A percentile compares a stretch with the other conserved stretches of the same genome.
These are phyloP conservation scores for Erebia epiphron DNA, from an alignment of 2,888 invertebrate species.

Conservation along the genomic window DNA sequence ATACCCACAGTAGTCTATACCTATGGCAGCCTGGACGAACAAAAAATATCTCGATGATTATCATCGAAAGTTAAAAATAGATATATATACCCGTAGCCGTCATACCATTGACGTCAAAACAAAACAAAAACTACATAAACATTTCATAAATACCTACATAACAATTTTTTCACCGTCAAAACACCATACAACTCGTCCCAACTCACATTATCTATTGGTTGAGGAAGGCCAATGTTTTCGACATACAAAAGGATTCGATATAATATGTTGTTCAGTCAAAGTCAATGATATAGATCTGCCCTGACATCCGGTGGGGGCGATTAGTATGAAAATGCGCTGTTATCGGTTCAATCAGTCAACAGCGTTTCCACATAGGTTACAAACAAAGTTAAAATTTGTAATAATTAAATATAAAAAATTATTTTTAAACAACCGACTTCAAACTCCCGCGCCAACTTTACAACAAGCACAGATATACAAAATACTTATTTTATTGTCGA, in stretches of 20 bases:
- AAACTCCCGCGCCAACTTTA: too few species aligned
- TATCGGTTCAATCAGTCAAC: background rate
- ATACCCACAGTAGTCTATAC: background rate
- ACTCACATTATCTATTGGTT: constrained; percentile 16
- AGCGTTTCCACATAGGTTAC: background rate
- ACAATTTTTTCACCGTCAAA: constrained; percentile 7
- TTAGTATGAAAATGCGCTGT: constrained; percentile 9
- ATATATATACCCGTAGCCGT: background rate
- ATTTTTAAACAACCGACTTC: too few species aligned
- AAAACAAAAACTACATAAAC: constrained; percentile 3
- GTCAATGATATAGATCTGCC: constrained; percentile 12
- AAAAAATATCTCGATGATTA: background rate
- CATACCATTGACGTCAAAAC: constrained; percentile 3
- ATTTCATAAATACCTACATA: background rate
- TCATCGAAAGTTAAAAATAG: constrained; percentile 12
- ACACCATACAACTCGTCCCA: background rate
- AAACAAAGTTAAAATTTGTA: background rate
- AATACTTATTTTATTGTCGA: too few species aligned
- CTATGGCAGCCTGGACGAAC: too few species aligned
- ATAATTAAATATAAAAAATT: too few species aligned
- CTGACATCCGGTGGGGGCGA: constrained; percentile 10
- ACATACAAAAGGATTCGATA: background rate
- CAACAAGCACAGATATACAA: too few species aligned
- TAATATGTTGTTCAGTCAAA: background rate
- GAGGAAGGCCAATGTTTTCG: constrained; percentile 12